A percentile compares a stretch with the other conserved stretches of the same genome.
Conservation (phyloP, 2,888 invertebrate species). For the Tyria jacobaeae region DNA sequence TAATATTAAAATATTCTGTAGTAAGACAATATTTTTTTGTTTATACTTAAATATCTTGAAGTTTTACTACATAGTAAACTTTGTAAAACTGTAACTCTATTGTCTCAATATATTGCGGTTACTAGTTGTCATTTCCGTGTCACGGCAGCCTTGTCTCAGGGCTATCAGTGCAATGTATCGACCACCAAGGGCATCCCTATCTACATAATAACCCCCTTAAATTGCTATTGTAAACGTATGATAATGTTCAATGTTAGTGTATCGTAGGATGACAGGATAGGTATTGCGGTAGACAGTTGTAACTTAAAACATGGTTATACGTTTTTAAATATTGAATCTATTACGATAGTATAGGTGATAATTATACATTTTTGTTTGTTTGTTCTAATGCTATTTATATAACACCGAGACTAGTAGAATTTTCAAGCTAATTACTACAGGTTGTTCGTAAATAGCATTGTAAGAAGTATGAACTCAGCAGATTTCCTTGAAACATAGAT, state of each 20-base stretch:
- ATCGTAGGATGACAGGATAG: slow-evolving; percentile 18
- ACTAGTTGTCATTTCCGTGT: slow-evolving; percentile 35
- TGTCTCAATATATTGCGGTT: slow-evolving; percentile 25
- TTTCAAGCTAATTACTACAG: neutral
- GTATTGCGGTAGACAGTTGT: slow-evolving; percentile 13
- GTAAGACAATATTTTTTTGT: no score
- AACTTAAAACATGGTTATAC: no score
- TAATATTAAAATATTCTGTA: no score
- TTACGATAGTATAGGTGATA: no score
- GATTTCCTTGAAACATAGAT: no score
- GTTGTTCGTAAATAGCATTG: neutral
- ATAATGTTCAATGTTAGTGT: slow-evolving; percentile 28
- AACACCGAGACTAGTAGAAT: no score
- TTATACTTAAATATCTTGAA: neutral
- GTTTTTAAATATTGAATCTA: no score
- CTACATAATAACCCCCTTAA: slow-evolving; percentile 31
- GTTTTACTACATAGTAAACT: neutral
- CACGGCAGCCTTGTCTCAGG: slow-evolving; percentile 31
- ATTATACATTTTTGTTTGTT: no score
- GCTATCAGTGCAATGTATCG: slow-evolving; percentile 21
- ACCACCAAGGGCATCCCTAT: slow-evolving; percentile 39
- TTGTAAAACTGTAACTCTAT: neutral
- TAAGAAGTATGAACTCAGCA: no score
- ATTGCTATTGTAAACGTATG: slow-evolving; percentile 42
- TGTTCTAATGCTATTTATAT: no score